Base-by-base conservation (phyloP, 2,113 vertebrate species). In the Dicentrarchus labrax region DNA sequence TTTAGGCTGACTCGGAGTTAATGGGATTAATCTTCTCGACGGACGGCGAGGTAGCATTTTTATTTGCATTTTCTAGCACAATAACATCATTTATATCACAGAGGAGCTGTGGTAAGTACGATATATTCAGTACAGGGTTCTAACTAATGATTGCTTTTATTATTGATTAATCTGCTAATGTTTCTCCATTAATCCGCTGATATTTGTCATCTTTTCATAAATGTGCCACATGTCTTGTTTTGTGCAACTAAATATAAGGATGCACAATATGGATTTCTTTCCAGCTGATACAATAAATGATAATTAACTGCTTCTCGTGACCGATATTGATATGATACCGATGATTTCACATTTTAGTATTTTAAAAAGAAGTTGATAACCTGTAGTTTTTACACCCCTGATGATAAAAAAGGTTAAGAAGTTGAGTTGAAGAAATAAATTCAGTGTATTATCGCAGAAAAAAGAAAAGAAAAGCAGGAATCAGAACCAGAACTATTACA, bases 1-100 rank as follows among this genome's bases (percentile, higher is more conserved):
- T 70, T 76, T 61, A 77, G 53, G 8, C 19, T 16, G 24, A 67
- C 50, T 56, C 60, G 48, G 19, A 30, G 48, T 53, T 71, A 70
- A 76, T 56, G 53, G 43, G 43, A 45, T 73, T 61, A 47, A 76
- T 41, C 57, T 56, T 43, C 62, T 22, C 47, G 38, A 16, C 6
- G 15, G 65, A 66, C 30, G 10, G 8, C 41, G 4, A 57, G 5
- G 39, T 3, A 12, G 19, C 36, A 17, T 71, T 41, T 66, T 22
- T 7, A 43, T 72, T 68, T 68, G n/a, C 65, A 67, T 48, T 15
- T 54, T 9, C 10, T 0, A 11, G 8, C n/a, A 72, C 39, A 56
- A 19, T 11, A 57, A 43, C 53, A 24, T 43, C 11, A 70, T 56
- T 71, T 9, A 5, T 22, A 1, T 71, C 19, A 3, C 12, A 30